phyloP scores from a whole-genome alignment of 2,888 invertebrate species.

The Drosophila ustulata region DNA sequence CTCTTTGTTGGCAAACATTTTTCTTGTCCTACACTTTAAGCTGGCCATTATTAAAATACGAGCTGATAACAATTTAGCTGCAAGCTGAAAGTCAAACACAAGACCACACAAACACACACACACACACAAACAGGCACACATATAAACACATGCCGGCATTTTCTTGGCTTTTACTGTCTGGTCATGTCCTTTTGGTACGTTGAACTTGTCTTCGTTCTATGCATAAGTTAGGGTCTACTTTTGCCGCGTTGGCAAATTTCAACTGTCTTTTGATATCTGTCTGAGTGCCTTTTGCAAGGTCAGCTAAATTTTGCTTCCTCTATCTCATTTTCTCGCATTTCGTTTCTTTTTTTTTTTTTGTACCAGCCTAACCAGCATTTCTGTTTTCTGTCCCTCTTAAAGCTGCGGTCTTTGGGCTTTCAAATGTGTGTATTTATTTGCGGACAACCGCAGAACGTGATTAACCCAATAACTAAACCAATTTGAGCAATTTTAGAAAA shows the following conservation, averaged over 20 bases:
- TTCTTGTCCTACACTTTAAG: constrained; percentile 79
- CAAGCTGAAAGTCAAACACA: constrained; percentile 76
- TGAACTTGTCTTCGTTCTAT: constrained; percentile 61
- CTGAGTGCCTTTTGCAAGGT: constrained; percentile 67
- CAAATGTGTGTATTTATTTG: constrained; percentile 27
- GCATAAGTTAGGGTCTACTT: constrained; percentile 50
- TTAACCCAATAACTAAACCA: constrained; percentile 60
- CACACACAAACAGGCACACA: constrained; percentile 19
- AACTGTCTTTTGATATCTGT: constrained; percentile 50
- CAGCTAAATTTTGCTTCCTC: constrained; percentile 38
- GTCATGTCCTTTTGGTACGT: constrained; percentile 71
- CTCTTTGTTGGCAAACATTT: constrained; percentile 77
- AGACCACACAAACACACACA: constrained; percentile 37
- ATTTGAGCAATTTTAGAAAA: constrained; percentile 38
- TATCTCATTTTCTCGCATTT: neutral
- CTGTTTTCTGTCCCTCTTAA: constrained; percentile 3
- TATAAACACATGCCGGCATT: constrained; percentile 47
- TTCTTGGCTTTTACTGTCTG: constrained; percentile 62
- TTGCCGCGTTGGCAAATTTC: constrained; percentile 59
- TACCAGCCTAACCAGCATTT: constrained; percentile 1
- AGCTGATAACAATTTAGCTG: constrained; percentile 77
- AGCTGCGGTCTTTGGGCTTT: constrained; percentile 14
- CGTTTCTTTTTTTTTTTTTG: neutral
- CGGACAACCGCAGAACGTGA: constrained; percentile 60
- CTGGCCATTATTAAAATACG: constrained; percentile 79